Base-by-base conservation (phyloP, 2,113 vertebrate genomes). In the Microcebus griseorufus region DNA sequence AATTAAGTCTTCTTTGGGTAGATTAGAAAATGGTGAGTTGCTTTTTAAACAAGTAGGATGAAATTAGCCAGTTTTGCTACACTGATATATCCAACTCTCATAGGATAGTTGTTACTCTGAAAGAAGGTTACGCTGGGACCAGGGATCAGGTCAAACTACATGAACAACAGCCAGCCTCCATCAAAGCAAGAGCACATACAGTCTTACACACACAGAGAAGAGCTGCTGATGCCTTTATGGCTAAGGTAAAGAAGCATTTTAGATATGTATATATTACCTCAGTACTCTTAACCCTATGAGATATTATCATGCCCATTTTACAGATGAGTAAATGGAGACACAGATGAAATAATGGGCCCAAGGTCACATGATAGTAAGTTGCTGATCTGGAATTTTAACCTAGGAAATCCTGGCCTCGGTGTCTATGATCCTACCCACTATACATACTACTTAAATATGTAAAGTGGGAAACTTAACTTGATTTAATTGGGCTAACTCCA, bases 51-150 rank as follows among this genome's bases (percentile, higher is more conserved):
- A 80, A 88, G 32, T 3, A n/a, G 23, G 83, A 81, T 86, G 58
- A 84, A 82, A 82, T 88, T 93, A 64, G 51, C 94, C 67, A 82
- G 32, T 92, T 95, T 93, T 84, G 51, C 73, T 85, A 4, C 48
- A 58, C 9, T 37, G 45, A n/a, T 65, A 93, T 93, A 85, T 78
- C 27, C 27, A 88, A 53, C 23, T 39, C 60, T 85, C 51, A 76
- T 1, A 72, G 65, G 51, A 37, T 39, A 62, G 12, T n/a, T 84
- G 73, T 67, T 75, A 88, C 10, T 3, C 13, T 69, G 9, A 75
- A 88, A 93, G 70, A 16, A 83, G 82, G 65, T 67, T 67, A 91
- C 10, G 8, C 82, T 81, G 45, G 72, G 42, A 78, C 14, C 5
- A 78, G n/a, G 6, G 83, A 78, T 55, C 60, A 64, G 48, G 69